Evolutionary conservation across 1,140 invertebrate species (phyloP), one percentile per base, ranked within the genome.

Genomic region (Luehdorfia chinensis): DNA sequence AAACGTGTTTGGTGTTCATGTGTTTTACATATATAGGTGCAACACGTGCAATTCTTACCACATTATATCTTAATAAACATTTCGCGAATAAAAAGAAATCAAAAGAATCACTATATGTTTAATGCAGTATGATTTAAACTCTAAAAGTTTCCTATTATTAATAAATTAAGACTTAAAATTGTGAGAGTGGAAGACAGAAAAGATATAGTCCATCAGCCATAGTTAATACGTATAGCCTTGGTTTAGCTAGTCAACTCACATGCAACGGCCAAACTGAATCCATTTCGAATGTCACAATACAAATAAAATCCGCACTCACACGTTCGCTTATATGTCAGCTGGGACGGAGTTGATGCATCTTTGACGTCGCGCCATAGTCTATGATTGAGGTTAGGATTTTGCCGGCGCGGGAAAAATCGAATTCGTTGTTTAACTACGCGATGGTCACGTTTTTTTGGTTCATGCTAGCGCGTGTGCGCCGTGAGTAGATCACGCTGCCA

Each of bases 401-500:
- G 34, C 47, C 54, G 21, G 55, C 41, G 55, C 41, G 50, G 18
- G 30, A 11, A 41, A 27, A 25, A 27, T 27, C 12, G 12, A 30
- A 32, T 32, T 48, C 43, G 53, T 39, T 52, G 48, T 34, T 37
- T 39, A 55, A 52, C 36, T 33, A 50, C 11, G 48, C n/a, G n/a
- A n/a, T n/a, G 49, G 51, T 60, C 53, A 55, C 47, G 47, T 68
- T 65, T 64, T n/a, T 73, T 78, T 64, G 63, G 68, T 52, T 50
- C 66, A 76, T 75, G 65, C 62, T 37, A 37, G 66, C 62, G 77
- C 81, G 79, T 85, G 75, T 81, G 70, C 69, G 66, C 71, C 48
- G 58, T 72, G 61, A 68, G 75, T 86, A 86, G 79, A 75, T 83
- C 79, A 84, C 77, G 63, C 58, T 57, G 66, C 66, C 74, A 84